These are phyloP conservation scores for Sinocyclocheilus grahami DNA, from an alignment of 2,113 vertebrate species.

Conservation along the genomic window DNA sequence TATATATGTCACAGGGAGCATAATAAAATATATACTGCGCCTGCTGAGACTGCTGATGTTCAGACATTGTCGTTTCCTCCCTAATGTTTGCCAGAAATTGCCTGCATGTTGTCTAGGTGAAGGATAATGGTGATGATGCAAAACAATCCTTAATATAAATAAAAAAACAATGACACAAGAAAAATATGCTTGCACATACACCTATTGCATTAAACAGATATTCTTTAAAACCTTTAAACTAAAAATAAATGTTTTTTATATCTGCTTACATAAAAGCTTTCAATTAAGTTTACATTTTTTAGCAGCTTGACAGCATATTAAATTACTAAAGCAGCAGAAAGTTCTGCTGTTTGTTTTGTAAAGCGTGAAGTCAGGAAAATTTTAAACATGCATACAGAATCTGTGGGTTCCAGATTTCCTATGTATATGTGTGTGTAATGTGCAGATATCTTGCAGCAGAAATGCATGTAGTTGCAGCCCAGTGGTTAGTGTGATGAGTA, in stretches of 20 bases:
- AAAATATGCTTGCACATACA: not conserved
- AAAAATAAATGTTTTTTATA: not conserved
- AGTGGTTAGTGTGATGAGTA: slow-evolving; percentile 19
- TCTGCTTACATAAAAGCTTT: slow-evolving; percentile 23
- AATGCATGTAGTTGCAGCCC: slow-evolving; percentile 10
- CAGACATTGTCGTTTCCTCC: slow-evolving; percentile 4
- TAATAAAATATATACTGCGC: slow-evolving; percentile 1
- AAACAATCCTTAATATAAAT: slow-evolving; percentile 28
- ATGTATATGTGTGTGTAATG: not conserved
- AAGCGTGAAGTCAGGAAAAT: slow-evolving; percentile 14
- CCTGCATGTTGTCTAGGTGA: slow-evolving; percentile 18
- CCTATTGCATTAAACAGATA: not conserved
- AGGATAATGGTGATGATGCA: slow-evolving; percentile 1
- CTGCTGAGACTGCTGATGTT: slow-evolving; percentile 29
- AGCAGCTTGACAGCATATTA: slow-evolving; percentile 8
- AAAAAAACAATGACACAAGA: not conserved
- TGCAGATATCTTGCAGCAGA: not conserved
- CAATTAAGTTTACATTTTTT: slow-evolving; percentile 24
- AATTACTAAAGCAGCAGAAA: slow-evolving; percentile 24
- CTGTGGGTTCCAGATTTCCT: slow-evolving; percentile 4
- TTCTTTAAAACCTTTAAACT: not conserved
- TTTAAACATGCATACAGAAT: slow-evolving; percentile 9
- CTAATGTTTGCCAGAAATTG: slow-evolving; percentile 12
- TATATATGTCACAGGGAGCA: not conserved
- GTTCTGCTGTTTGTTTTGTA: slow-evolving; percentile 21